phyloP scores from a whole-genome alignment of 2,113 vertebrate genomes.

The Engraulis encrasicolus region DNA sequence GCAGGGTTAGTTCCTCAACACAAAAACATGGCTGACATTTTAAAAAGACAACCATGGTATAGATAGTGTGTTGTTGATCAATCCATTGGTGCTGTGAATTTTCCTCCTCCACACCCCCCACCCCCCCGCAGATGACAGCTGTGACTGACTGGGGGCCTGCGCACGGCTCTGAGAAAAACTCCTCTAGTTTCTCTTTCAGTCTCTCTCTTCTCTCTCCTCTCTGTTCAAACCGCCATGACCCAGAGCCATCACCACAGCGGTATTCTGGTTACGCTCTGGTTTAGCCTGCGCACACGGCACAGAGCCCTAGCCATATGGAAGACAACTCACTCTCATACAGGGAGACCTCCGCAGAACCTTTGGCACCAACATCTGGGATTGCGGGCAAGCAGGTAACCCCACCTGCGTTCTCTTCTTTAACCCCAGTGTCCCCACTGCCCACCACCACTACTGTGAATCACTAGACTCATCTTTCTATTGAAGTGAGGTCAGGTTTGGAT shows the following conservation, averaged over 20 bases:
- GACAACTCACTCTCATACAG: neutral
- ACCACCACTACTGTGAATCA: neutral
- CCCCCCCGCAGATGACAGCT: constrained; percentile 27
- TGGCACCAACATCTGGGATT: neutral
- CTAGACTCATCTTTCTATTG: neutral
- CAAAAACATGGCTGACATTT: neutral
- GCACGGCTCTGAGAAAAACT: constrained; percentile 39
- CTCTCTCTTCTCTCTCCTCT: constrained; percentile 51
- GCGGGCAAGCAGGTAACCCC: neutral
- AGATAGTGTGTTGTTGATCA: neutral
- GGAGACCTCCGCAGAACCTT: neutral
- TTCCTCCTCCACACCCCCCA: too few species aligned
- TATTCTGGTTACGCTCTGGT: constrained; percentile 81
- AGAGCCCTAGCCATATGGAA: constrained; percentile 7
- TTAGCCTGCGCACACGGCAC: constrained; percentile 57
- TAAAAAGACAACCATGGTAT: neutral
- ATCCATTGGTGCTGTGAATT: neutral
- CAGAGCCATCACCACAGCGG: constrained; percentile 77
- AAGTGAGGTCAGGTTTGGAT: neutral
- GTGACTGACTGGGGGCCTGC: constrained; percentile 29
- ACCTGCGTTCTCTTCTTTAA: neutral
- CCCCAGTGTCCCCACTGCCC: neutral
- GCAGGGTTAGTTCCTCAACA: neutral
- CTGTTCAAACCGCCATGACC: constrained; percentile 78
- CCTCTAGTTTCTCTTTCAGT: constrained; percentile 49